A percentile compares a stretch with the other conserved stretches of the same genome.
Conservation (phyloP, 2,888 invertebrate genomes). For the Sepioteuthis lessoniana region DNA sequence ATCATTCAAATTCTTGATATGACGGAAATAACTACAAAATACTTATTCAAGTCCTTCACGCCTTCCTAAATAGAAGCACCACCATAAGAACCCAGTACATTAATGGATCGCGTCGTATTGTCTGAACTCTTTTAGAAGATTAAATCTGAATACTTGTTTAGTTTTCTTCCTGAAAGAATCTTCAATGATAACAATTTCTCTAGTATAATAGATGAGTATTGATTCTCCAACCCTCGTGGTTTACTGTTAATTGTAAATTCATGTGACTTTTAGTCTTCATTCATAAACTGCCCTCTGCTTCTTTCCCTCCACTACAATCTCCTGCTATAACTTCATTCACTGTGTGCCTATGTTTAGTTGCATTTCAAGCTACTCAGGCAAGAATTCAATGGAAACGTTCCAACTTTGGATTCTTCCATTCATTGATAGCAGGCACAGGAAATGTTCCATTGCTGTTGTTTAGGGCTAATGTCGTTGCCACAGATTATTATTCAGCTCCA, state of each 20-base stretch:
- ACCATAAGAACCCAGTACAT: no score
- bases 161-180: no score
- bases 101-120: no score
- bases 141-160: no score
- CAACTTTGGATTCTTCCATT: background rate
- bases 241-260: background rate
- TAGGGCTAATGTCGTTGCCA: background rate
- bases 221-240: background rate
- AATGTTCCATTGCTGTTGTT: constrained; percentile 17
- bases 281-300: background rate
- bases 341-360: background rate
- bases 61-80: no score
- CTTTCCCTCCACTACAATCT: background rate
- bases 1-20: no score
- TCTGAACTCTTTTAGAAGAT: no score
- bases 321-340: background rate
- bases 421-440: background rate
- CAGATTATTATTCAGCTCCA: background rate
- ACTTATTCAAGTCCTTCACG: no score
- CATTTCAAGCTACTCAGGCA: background rate
- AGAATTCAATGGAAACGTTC: background rate
- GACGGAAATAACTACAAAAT: no score
- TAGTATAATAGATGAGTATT: background rate
- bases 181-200: background rate
- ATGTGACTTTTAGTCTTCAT: background rate